Base-by-base conservation (phyloP, 2,797 vertebrate genomes). In the Decapterus maruadsi region DNA sequence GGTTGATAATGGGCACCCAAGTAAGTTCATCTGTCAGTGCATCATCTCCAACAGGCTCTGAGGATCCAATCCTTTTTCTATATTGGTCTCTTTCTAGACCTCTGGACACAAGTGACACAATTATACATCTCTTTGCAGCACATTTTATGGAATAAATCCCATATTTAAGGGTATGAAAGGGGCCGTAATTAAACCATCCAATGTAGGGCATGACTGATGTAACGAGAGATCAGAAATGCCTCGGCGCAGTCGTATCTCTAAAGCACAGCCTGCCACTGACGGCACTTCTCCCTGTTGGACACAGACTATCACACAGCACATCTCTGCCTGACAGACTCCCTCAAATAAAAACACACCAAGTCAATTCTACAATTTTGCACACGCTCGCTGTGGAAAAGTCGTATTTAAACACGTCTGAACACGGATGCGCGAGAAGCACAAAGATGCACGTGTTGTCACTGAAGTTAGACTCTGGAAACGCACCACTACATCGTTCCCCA, bases 191-290 rank as follows among this genome's bases (percentile, higher is more conserved):
- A 84, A 82, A 78, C 67, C 77, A 61, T 76, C 78, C 70, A 58
- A 83, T 87, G 77, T 77, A 81, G 80, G 83, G 68, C 81, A 81
- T 67, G 85, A 77, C 75, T 65, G 73, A 81, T 80, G 68, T 77
- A 85, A 82, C 65, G 64, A 64, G 72, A 84, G 81, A 90, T 89
- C 81, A 84, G 69, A 70, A 85, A 76, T 51, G 63, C 59, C 64
- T 61, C 6, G 57, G 72, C 38, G 19, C 70, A 57, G 72, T 50
- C 50, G 75, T 81, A 85, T 81, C 85, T 85, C 75, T 63, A 61
- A 82, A 80, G 76, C 46, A 2, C 83, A 89, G 86, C 78, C 75
- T 71, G 83, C 61, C 67, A 88, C 72, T 73, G 72, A 74, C 19
- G 73, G 80, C 69, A 12, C 36, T 82, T 81, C 76, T 75, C 81